Percentiles rank a stretch among this genome's conserved stretches.
These are phyloP conservation scores for Galerucella nymphaeae DNA, from an alignment of 2,888 invertebrate genomes.

Conservation along the genomic window DNA sequence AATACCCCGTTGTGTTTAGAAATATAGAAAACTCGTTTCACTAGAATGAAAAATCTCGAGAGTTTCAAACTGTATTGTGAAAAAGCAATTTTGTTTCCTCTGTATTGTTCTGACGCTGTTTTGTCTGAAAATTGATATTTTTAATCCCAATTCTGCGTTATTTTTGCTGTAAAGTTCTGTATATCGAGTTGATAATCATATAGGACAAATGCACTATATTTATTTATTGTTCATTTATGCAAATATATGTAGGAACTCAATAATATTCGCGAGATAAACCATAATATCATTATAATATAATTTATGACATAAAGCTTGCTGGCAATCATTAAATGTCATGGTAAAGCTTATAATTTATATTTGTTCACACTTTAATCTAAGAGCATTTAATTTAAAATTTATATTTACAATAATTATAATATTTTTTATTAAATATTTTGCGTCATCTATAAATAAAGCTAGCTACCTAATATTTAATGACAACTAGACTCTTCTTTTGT, in stretches of 20 bases:
- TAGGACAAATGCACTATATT: background rate
- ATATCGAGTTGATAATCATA: background rate
- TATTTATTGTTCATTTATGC: slow-evolving; percentile 5
- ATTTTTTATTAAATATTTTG: too few relatives aligned
- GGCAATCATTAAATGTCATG: too few relatives aligned
- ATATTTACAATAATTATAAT: too few relatives aligned
- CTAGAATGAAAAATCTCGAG: background rate
- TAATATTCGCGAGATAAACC: background rate
- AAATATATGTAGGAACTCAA: background rate
- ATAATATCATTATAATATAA: background rate
- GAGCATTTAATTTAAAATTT: too few relatives aligned
- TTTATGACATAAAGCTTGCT: background rate
- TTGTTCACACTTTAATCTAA: too few relatives aligned
- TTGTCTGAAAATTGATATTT: background rate
- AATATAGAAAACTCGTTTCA: background rate
- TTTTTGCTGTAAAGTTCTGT: background rate
- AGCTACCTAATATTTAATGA: too few relatives aligned
- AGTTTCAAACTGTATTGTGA: background rate
- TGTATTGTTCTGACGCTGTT: background rate
- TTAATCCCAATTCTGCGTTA: background rate
- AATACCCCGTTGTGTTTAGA: background rate
- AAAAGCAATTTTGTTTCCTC: background rate
- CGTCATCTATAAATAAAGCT: too few relatives aligned
- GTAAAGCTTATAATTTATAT: too few relatives aligned
- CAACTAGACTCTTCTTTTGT: too few relatives aligned